These are phyloP conservation scores for Drosophila borborema DNA, from an alignment of 2,888 invertebrate genomes.

Conservation along the genomic window DNA sequence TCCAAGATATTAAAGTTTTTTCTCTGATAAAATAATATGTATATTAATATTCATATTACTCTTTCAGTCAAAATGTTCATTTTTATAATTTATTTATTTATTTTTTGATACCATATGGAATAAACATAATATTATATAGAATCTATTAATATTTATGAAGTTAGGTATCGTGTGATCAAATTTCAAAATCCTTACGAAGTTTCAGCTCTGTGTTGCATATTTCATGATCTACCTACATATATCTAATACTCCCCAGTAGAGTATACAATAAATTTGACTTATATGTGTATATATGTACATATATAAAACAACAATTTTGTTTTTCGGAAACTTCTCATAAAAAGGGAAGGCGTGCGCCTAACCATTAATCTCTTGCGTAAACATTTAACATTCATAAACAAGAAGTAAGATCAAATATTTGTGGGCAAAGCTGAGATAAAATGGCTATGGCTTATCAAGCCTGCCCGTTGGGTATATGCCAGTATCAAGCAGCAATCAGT, in stretches of 20 bases:
- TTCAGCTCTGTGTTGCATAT: accelerated
- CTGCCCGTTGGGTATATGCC: conserved; percentile 23
- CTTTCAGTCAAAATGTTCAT: too few relatives aligned
- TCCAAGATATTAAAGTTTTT: too few relatives aligned
- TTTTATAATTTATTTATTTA: too few relatives aligned
- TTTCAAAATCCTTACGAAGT: too few relatives aligned
- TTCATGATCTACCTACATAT: too few relatives aligned
- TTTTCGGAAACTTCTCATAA: conserved; percentile 9
- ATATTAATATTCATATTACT: too few relatives aligned
- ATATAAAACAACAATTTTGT: not conserved
- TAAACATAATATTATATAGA: too few relatives aligned
- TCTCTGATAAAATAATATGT: too few relatives aligned
- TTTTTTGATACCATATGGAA: too few relatives aligned
- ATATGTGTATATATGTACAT: not conserved
- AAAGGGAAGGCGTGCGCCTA: conserved; percentile 69
- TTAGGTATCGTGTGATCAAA: too few relatives aligned
- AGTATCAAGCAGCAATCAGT: conserved; percentile 46
- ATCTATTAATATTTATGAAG: too few relatives aligned
- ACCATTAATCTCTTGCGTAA: conserved; percentile 79
- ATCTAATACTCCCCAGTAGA: not conserved
- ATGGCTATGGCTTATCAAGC: conserved; percentile 37
- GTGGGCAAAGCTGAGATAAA: conserved; percentile 64
- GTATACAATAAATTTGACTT: not conserved
- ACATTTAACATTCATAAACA: conserved; percentile 61
- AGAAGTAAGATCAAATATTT: conserved; percentile 66